Conservation (phyloP, 2,113 vertebrate genomes). For the Candoia aspera region DNA sequence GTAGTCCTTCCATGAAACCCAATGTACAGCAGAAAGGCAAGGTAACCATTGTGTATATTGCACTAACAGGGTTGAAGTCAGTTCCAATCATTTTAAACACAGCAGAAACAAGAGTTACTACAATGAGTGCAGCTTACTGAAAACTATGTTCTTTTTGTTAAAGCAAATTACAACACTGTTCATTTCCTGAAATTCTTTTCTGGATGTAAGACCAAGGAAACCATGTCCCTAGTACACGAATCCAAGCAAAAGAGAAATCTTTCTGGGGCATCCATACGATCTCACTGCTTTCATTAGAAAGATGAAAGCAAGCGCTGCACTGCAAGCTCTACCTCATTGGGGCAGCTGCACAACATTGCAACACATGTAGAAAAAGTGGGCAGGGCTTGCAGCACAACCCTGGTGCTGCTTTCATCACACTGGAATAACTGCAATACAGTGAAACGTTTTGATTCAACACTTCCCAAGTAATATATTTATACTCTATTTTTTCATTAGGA, state of each 20-base stretch:
- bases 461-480: not conserved
- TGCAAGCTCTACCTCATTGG: too few relatives aligned
- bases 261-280: not conserved
- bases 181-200: not conserved
- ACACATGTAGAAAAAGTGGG: too few relatives aligned
- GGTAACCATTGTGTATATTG: not conserved
- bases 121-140: not conserved
- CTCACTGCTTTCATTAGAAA: not conserved
- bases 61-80: not conserved
- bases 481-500: conserved; percentile 7
- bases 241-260: not conserved
- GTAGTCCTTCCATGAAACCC: not conserved
- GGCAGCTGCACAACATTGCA: too few relatives aligned
- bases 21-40: not conserved
- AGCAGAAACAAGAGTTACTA: conserved; percentile 2
- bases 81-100: conserved; percentile 25
- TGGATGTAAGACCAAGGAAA: not conserved
- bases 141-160: not conserved
- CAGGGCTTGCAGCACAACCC: not conserved
- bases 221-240: not conserved
- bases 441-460: accelerated
- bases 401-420: not conserved
- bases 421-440: not conserved
- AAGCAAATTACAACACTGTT: not conserved
- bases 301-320: too few relatives aligned